These are phyloP conservation scores for Liposcelis brunnea DNA, from an alignment of 2,888 invertebrate genomes.

Conservation along the genomic window DNA sequence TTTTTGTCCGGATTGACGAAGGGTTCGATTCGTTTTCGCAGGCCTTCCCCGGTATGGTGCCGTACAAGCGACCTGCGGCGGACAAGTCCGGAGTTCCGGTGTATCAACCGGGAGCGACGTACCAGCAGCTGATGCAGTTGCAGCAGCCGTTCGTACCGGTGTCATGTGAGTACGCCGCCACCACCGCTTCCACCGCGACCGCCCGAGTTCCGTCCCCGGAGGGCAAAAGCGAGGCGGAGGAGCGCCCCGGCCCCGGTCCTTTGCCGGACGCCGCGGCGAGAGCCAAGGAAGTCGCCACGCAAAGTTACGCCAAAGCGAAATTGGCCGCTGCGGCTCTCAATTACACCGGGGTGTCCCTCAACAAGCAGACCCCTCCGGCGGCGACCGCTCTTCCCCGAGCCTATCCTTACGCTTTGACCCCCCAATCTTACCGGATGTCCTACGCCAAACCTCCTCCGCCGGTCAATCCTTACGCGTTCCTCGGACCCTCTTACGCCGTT, in stretches of 20 bases:
- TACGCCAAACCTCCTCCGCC: background rate
- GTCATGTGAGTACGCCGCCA: constrained; percentile 89
- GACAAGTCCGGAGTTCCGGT: constrained; percentile 94
- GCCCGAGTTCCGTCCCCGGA: constrained; percentile 22
- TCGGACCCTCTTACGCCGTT: constrained; percentile 11
- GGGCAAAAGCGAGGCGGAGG: constrained; percentile 8
- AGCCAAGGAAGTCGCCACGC: constrained; percentile 20
- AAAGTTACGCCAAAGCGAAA: constrained; percentile 18
- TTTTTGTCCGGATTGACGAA: background rate
- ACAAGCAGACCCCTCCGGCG: constrained; percentile 36
- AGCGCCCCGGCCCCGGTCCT: constrained; percentile 18
- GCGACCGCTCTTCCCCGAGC: constrained; percentile 41
- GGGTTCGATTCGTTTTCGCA: constrained; percentile 25
- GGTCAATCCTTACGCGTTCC: constrained; percentile 14
- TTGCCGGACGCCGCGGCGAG: constrained; percentile 17
- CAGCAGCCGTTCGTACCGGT: constrained; percentile 93
- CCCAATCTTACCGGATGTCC: constrained; percentile 9
- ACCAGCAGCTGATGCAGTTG: constrained; percentile 86
- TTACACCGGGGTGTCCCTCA: constrained; percentile 52
- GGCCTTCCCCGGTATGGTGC: constrained; percentile 91
- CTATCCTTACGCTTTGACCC: constrained; percentile 32
- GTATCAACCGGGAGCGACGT: constrained; percentile 75
- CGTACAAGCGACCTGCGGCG: constrained; percentile 89
- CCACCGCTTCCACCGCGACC: constrained; percentile 23
- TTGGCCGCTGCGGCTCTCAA: constrained; percentile 40